Percentiles rank a stretch among this genome's conserved stretches.
phyloP scores from a whole-genome alignment of 2,888 invertebrate species.

The Pachymerium ferrugineum region DNA sequence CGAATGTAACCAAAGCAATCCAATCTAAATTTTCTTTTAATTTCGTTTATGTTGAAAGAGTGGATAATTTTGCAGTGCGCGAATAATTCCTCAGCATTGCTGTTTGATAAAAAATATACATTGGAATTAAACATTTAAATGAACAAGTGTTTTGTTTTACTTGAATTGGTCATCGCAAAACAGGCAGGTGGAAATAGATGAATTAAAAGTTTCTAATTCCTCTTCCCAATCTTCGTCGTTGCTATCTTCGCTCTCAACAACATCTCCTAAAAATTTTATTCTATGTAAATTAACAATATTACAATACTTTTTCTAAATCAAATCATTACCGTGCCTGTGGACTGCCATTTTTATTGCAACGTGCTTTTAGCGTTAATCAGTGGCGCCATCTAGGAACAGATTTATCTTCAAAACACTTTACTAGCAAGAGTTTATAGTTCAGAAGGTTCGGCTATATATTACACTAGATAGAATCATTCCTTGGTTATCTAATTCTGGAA shows the following conservation, averaged over 20 bases:
- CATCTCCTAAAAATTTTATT: not conserved
- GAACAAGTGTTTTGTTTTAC: not conserved
- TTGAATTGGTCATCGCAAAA: conserved; percentile 29
- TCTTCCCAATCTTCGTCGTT: not conserved
- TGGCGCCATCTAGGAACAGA: too few relatives aligned
- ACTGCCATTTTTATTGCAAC: not conserved
- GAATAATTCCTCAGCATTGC: conserved; percentile 36
- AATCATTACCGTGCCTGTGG: not conserved
- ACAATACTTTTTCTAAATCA: too few relatives aligned
- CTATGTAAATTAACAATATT: not conserved
- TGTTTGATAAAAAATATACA: not conserved
- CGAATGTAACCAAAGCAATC: conserved; percentile 62
- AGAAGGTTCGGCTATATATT: too few relatives aligned
- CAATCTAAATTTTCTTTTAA: conserved; percentile 66
- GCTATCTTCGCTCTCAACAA: not conserved
- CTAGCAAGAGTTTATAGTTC: too few relatives aligned
- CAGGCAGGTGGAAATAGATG: conserved; percentile 1
- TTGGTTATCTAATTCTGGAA: too few relatives aligned
- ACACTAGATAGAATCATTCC: too few relatives aligned
- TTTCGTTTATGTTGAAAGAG: conserved; percentile 38
- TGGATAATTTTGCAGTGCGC: conserved; percentile 38
- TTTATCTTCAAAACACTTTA: too few relatives aligned
- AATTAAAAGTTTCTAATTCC: not conserved
- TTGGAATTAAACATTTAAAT: not conserved
- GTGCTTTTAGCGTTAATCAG: too few relatives aligned